Evolutionary conservation across 2,888 invertebrate genomes (phyloP), one percentile per base, ranked within the genome.

Genomic region (Mayetiola destructor): DNA sequence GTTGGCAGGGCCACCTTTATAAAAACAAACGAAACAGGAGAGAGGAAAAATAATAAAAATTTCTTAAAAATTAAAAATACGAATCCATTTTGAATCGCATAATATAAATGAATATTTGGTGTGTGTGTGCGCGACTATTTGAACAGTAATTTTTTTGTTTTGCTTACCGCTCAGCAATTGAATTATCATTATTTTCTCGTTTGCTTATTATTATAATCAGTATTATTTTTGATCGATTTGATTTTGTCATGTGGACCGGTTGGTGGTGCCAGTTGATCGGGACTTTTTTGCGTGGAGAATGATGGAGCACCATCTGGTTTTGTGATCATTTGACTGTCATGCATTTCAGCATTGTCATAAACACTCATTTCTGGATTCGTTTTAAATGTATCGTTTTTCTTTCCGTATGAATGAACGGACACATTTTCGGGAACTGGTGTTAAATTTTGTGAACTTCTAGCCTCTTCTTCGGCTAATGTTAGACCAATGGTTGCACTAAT

Each of bases 401-500:
- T 16, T n/a, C 29, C 37, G 12, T 29, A 37, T 16, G 56, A 48
- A 36, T 56, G 56, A 14, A 56, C 16, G 4, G 56, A 56, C 23
- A n/a, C 3, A 35, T 18, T 35, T 30, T 56, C 56, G 8, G 27
- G 48, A 21, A 20, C 23, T 0, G 67, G 66, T 6, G 69, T 67
- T 2, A 62, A 40, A 56, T 59, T 58, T 37, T 57, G 57, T n/a
- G 58, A 60, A 42, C n/a, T 58, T 20, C 55, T 65, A 60, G 62
- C 72, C 23, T 56, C 56, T 23, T 56, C 56, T 56, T 56, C 56
- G 20, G 56, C 56, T 36, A 56, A 56, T 6, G 48, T 20, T 52
- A 88, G 72, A 3, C 90, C 89, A 61, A 91, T 87, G 2, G 88
- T 88, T 23, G 88, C 86, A 2, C 89, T 86, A 53, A 91, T 79